Evolutionary conservation across 2,888 invertebrate genomes (phyloP), one percentile per base, ranked within the genome.

Genomic region (Hydroisotoma schaefferi): DNA sequence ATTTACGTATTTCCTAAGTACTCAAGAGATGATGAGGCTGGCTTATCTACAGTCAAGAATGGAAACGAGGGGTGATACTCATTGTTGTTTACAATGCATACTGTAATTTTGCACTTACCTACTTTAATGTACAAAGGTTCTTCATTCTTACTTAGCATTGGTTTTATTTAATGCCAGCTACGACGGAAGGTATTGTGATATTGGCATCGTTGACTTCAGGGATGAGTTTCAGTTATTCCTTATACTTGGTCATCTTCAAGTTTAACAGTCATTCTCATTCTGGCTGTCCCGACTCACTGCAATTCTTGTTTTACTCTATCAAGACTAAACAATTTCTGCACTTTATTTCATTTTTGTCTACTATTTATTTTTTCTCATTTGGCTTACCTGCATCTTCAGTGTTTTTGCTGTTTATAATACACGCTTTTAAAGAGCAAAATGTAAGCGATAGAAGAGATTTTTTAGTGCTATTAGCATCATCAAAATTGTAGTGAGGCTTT

Each of bases 81-180:
- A 37, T 52, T 28, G 28, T 52, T 52, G 52, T 52, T 52, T 52
- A 52, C 52, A 33, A 28, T 18, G 23, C n/a, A n/a, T 33, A 33
- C 8, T 46, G 23, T 46, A 37, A 27, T 27, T 52, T 52, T 52
- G 52, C 52, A 52, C 25, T 33, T 37, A 37, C 52, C n/a, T 49
- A 8, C 10, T 20, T 6, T 20, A 6, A 22, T 18, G 52, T 20
- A 52, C n/a, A n/a, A n/a, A n/a, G n/a, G n/a, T n/a, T n/a, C n/a
- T n/a, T n/a, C n/a, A n/a, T n/a, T n/a, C n/a, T n/a, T n/a, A n/a
- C n/a, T n/a, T n/a, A n/a, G n/a, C n/a, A n/a, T n/a, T n/a, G n/a
- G n/a, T n/a, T n/a, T n/a, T n/a, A n/a, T n/a, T n/a, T n/a, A n/a
- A n/a, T n/a, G n/a, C n/a, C n/a, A n/a, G n/a, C n/a, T n/a, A n/a